Evolutionary conservation across 92 coral and sea anemone genomes (phyloP).

Genomic region (Porites lobata): DNA sequence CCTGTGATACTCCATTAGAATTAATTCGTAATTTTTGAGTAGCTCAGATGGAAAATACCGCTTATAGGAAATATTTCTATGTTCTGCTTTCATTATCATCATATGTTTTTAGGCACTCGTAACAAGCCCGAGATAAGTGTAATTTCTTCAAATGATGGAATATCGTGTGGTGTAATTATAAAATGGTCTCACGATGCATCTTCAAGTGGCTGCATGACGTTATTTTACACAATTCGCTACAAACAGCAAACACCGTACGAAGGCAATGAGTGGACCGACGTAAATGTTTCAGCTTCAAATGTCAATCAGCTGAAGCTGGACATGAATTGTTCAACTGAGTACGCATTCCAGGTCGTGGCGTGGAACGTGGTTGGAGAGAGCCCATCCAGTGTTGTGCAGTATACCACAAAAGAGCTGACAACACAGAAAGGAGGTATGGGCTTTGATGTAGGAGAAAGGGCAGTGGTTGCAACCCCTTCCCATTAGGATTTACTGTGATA

Average conservation of each 20-base stretch:
- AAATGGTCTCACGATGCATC: neutral
- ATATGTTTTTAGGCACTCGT: neutral
- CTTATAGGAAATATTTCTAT: too few species aligned
- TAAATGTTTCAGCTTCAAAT: neutral
- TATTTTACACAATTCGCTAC: slow-evolving; percentile 7
- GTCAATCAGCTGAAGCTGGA: neutral
- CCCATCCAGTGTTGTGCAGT: neutral
- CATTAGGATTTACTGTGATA: too few species aligned
- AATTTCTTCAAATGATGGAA: neutral
- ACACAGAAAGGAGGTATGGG: neutral
- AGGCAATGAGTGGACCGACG: slow-evolving; percentile 1
- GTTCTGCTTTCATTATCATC: neutral
- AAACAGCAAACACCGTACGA: neutral
- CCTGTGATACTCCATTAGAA: too few species aligned
- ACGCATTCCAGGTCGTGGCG: slow-evolving; percentile 12
- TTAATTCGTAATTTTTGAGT: too few species aligned
- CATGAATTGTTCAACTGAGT: neutral
- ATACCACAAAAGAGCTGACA: neutral
- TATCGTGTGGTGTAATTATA: neutral
- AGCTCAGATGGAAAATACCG: too few species aligned
- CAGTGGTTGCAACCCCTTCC: too few species aligned
- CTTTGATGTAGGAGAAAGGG: too few species aligned
- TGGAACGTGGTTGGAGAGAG: slow-evolving; percentile 7
- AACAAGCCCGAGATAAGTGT: neutral
- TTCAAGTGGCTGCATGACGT: slow-evolving; percentile 11